Conservation (phyloP, 2,888 invertebrate genomes). For the Dynastes tityus region DNA sequence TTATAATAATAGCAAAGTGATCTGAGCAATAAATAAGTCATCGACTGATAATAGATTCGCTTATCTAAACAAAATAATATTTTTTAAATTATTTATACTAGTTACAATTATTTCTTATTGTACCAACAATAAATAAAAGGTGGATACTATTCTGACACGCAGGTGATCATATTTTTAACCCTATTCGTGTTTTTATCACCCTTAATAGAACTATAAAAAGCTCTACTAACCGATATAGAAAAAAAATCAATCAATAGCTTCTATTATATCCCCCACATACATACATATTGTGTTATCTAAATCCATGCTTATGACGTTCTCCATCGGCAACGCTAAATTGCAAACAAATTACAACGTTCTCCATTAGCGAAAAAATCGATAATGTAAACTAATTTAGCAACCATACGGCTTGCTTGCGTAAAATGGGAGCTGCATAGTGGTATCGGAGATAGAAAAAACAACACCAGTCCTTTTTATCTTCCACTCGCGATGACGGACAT, state of each 20-base stretch:
- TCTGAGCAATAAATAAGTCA: too few species aligned
- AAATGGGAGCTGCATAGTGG: not conserved
- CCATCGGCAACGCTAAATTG: not conserved
- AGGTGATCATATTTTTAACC: too few species aligned
- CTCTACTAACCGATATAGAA: not conserved
- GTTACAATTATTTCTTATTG: too few species aligned
- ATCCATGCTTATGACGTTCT: not conserved
- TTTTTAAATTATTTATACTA: too few species aligned
- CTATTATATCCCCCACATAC: not conserved
- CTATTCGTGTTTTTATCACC: too few species aligned
- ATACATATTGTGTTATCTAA: not conserved
- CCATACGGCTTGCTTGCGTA: conserved; percentile 20
- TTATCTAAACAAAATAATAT: too few species aligned
- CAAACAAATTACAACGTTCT: not conserved
- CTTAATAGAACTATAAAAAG: too few species aligned
- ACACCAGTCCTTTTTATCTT: conserved; percentile 22
- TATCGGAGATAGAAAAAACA: not conserved
- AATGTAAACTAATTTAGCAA: conserved; percentile 14
- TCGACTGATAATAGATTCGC: too few species aligned
- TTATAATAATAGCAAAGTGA: too few species aligned
- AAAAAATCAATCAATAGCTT: not conserved
- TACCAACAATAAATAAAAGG: too few species aligned
- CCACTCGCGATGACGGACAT: conserved; percentile 2
- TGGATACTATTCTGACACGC: too few species aligned
- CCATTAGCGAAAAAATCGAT: conserved; percentile 31